Conservation (phyloP, 2,797 vertebrate genomes). For the Morus bassanus region DNA sequence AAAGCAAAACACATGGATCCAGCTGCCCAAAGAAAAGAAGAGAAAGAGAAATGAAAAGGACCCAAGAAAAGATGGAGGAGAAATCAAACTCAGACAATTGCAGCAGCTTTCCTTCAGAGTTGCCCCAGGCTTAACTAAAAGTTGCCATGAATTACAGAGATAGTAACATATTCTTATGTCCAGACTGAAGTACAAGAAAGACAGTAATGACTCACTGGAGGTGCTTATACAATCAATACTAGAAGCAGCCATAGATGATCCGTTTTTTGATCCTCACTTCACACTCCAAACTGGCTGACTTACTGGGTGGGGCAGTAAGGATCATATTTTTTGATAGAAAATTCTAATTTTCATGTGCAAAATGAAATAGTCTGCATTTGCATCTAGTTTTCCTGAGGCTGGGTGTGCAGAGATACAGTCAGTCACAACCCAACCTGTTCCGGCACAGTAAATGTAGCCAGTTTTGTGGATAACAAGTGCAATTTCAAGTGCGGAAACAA, state of each 20-base stretch:
- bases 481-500: conserved; percentile 1
- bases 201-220: background rate
- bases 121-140: background rate
- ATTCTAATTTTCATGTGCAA: background rate
- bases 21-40: background rate
- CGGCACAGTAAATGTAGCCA: background rate
- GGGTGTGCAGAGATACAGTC: background rate
- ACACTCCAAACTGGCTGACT: background rate
- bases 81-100: background rate
- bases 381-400: conserved; percentile 2
- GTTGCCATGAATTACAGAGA: background rate
- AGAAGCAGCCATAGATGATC: background rate
- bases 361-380: background rate
- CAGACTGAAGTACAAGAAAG: background rate
- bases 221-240: background rate
- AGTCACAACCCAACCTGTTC: background rate
- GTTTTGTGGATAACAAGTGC: conserved; percentile 28
- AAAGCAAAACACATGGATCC: background rate
- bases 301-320: background rate
- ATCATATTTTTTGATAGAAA: background rate
- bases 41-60: background rate
- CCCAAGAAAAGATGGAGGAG: background rate
- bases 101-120: background rate
- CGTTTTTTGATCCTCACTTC: background rate
- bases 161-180: background rate